Evolutionary conservation across 2,888 invertebrate genomes (phyloP).

Genomic region (Trichacis sp.): DNA sequence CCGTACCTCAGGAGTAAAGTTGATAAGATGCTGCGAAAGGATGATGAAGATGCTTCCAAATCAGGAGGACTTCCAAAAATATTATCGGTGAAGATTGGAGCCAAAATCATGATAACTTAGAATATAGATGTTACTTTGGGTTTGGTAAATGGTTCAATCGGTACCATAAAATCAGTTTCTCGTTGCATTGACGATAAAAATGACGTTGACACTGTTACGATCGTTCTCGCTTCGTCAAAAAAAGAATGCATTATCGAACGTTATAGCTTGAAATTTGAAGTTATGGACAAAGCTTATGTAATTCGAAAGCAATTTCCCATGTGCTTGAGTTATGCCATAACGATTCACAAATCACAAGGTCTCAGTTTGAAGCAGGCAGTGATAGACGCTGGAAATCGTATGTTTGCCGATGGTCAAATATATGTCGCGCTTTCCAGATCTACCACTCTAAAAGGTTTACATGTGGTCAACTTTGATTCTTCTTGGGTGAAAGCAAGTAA

Average conservation of each 20-base stretch:
- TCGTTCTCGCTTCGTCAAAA: conserved; percentile 23
- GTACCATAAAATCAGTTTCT: conserved; percentile 31
- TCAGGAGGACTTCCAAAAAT: conserved; percentile 8
- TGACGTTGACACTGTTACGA: conserved; percentile 29
- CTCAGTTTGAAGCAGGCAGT: conserved; percentile 39
- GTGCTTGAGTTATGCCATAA: conserved; percentile 24
- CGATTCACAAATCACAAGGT: conserved; percentile 41
- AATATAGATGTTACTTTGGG: conserved; percentile 49
- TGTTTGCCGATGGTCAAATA: conserved; percentile 41
- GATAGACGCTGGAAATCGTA: conserved; percentile 36
- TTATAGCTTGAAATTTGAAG: conserved; percentile 44
- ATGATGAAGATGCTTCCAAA: conserved; percentile 35
- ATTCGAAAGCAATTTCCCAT: conserved; percentile 24
- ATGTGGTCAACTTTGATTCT: conserved; percentile 47
- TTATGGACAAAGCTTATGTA: conserved; percentile 16
- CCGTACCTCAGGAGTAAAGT: conserved; percentile 22
- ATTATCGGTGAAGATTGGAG: conserved; percentile 26
- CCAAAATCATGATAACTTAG: conserved; percentile 46
- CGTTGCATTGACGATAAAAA: not conserved
- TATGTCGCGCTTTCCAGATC: conserved; percentile 45
- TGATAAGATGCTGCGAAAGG: conserved; percentile 2
- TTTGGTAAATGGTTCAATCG: conserved; percentile 49
- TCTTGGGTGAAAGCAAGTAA: conserved; percentile 32
- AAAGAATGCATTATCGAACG: conserved; percentile 31
- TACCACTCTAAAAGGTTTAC: conserved; percentile 38